phyloP scores from a whole-genome alignment of 2,113 vertebrate species.

The Bubo bubo region DNA sequence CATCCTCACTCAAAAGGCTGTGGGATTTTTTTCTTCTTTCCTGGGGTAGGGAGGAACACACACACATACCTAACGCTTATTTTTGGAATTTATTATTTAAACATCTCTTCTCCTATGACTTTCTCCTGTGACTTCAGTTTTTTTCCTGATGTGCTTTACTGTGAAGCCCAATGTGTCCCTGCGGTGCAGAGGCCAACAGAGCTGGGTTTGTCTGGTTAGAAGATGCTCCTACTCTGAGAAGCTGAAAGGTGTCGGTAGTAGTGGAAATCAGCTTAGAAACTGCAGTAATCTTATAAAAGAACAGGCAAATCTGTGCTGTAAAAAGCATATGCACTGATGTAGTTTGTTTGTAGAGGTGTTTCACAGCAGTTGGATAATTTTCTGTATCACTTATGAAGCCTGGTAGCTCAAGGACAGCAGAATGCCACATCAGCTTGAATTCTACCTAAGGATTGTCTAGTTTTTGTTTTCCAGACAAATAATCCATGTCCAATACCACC shows the following conservation, averaged over 20 bases:
- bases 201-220: not conserved
- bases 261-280: not conserved
- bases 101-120: not conserved
- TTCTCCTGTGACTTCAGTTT: not conserved
- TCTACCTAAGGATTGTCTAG: not conserved
- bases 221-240: not conserved
- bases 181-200: not conserved
- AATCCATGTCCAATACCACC: not conserved
- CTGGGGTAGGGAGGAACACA: not conserved
- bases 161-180: not conserved
- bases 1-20: not conserved
- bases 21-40: constrained; percentile 25
- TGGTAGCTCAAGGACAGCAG: not conserved
- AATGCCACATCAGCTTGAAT: not conserved
- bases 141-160: not conserved
- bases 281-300: not conserved
- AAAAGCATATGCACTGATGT: not conserved
- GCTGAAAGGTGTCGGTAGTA: not conserved
- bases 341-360: not conserved
- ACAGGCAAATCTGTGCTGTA: not conserved
- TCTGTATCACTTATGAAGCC: not conserved
- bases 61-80: not conserved
- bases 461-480: not conserved
- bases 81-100: not conserved
- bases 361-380: not conserved